Conservation (phyloP, 2,797 vertebrate species). For the Eurystomus glaucurus region DNA sequence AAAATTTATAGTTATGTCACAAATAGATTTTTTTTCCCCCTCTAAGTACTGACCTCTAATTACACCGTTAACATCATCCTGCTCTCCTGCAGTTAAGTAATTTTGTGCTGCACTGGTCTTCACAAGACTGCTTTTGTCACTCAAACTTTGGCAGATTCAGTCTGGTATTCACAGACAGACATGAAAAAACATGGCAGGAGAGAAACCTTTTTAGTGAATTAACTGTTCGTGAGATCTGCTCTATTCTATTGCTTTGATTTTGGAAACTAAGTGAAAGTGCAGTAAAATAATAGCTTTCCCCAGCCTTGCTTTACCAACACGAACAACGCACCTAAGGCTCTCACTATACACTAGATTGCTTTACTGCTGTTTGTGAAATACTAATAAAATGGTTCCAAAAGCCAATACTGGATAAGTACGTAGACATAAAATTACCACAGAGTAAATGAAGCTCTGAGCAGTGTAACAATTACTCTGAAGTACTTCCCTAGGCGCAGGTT, state of each 20-base stretch:
- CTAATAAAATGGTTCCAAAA: background rate
- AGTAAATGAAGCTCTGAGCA: background rate
- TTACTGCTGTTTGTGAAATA: background rate
- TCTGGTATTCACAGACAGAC: background rate
- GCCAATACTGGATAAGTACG: rapidly evolving
- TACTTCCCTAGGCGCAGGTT: background rate
- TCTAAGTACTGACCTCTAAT: background rate
- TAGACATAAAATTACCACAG: background rate
- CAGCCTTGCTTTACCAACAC: background rate
- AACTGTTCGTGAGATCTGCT: background rate
- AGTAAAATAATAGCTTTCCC: background rate
- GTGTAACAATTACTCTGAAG: background rate
- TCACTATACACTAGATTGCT: background rate
- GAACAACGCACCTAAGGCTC: background rate
- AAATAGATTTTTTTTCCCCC: background rate
- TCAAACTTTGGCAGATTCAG: background rate
- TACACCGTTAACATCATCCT: background rate
- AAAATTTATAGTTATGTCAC: background rate
- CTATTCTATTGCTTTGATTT: background rate
- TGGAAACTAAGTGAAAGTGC: background rate
- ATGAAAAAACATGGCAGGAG: background rate
- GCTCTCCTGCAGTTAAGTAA: background rate
- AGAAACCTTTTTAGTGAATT: background rate
- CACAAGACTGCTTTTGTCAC: background rate
- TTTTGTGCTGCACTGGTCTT: background rate